Evolutionary conservation across 2,888 invertebrate species (phyloP), one percentile per base, ranked within the genome.

Genomic region (Bellardia bayeri): DNA sequence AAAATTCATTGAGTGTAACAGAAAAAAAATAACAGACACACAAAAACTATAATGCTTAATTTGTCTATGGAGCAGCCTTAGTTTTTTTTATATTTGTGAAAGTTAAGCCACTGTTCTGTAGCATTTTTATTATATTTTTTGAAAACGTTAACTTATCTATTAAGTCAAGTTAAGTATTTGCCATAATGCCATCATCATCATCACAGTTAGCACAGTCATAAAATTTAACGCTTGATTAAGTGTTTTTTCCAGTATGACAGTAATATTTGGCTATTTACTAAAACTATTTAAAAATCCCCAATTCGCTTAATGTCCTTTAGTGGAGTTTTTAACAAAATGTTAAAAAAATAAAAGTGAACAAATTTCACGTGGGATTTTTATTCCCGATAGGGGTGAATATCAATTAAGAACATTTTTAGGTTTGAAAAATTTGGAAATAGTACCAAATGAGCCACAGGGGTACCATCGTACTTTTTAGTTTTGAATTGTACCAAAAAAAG

Each of bases 1-100:
- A 75, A 71, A 82, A 49, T 40, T 64, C 64, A 82, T 74, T 37
- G 74, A 74, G n/a, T 74, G 74, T 82, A 37, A 71, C 69, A 69
- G 30, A 8, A 40, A 40, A 42, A 42, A 56, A 66, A 40, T 40
- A 4, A 7, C 42, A 30, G 51, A 58, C 40, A 33, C 42, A 66
- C 45, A 7, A 13, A 23, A 64, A 56, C 11, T 56, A n/a, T 42
- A 54, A 68, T 37, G 56, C 37, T 74, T 49, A 82, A 75, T 75
- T 82, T 82, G 49, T 58, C 13, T 37, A 37, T 58, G 49, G 9
- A 61, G 49, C 33, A 40, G 37, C 30, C n/a, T 37, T 56, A 23
- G 51, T 42, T 40, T 64, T 64, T n/a, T 16, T 9, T 78, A n/a
- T 2, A n/a, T 37, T 23, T 40, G 8, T 58, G 3, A 33, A 68